Conservation (phyloP, 1,140 invertebrate genomes). For the Dreissena polymorpha region DNA sequence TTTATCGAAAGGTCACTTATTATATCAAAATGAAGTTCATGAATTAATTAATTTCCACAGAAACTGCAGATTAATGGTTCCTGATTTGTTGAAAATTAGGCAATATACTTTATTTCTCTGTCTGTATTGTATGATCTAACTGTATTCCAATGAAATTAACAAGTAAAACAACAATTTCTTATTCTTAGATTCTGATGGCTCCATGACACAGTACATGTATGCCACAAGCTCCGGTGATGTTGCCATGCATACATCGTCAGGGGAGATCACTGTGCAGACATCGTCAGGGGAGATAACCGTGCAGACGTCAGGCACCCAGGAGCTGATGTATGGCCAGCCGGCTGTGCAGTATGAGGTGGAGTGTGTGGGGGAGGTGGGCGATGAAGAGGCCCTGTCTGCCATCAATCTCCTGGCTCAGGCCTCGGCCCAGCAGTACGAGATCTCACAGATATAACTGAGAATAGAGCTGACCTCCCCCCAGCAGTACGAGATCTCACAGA, state of each 20-base stretch:
- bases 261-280: too few relatives aligned
- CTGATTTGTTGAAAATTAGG: too few relatives aligned
- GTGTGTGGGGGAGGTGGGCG: slow-evolving; percentile 53
- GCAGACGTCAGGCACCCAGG: slow-evolving; percentile 29
- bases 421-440: slow-evolving; percentile 48
- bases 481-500: slow-evolving; percentile 53
- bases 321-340: slow-evolving; percentile 43
- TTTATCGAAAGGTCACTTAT: too few relatives aligned
- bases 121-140: too few relatives aligned
- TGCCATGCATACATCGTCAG: not conserved
- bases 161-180: not conserved
- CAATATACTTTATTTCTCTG: too few relatives aligned
- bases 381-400: slow-evolving; percentile 48
- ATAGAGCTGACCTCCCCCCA: slow-evolving; percentile 43
- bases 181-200: not conserved
- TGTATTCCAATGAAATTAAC: not conserved
- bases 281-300: too few relatives aligned
- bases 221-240: slow-evolving; percentile 30
- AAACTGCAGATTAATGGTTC: too few relatives aligned
- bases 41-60: too few relatives aligned
- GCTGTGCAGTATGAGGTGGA: slow-evolving; percentile 54
- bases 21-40: too few relatives aligned
- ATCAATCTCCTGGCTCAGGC: slow-evolving; percentile 51
- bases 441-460: slow-evolving; percentile 49
- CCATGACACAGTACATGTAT: slow-evolving; percentile 34